Conservation (phyloP, 2,888 invertebrate species). For the Amitus sp. region DNA sequence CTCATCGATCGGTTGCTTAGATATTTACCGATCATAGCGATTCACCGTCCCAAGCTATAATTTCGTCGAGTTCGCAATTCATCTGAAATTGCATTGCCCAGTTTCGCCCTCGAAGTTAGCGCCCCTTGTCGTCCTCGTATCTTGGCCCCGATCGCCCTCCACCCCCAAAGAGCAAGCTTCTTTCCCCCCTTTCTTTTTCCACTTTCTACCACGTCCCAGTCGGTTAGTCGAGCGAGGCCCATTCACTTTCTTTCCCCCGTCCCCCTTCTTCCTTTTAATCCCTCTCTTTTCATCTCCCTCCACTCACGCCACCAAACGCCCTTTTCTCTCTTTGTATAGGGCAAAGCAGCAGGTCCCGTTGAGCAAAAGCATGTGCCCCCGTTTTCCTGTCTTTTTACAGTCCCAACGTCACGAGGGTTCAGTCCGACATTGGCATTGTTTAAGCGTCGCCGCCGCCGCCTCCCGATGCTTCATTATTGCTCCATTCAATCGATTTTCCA, state of each 20-base stretch:
- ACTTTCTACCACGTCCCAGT: conserved; percentile 3
- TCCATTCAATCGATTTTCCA: too few species aligned
- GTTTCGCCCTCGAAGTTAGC: conserved; percentile 37
- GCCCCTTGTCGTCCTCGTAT: conserved; percentile 38
- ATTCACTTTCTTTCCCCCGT: conserved; percentile 5
- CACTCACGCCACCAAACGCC: conserved; percentile 23
- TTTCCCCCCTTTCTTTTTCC: conserved; percentile 15
- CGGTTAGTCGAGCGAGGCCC: background rate
- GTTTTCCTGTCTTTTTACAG: conserved; percentile 22
- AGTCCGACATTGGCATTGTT: conserved; percentile 23
- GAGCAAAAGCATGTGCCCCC: conserved; percentile 41
- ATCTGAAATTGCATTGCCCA: conserved; percentile 52
- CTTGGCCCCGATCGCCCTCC: conserved; percentile 39
- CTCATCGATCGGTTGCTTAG: conserved; percentile 29
- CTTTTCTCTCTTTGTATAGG: conserved; percentile 39
- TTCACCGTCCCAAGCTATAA: conserved; percentile 30
- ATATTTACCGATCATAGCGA: conserved; percentile 36
- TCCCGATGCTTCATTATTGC: conserved; percentile 18
- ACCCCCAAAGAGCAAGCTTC: conserved; percentile 5
- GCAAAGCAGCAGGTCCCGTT: conserved; percentile 40
- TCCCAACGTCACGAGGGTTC: conserved; percentile 13
- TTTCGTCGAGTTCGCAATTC: conserved; percentile 48
- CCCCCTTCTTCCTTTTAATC: conserved; percentile 12
- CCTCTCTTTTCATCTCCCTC: conserved; percentile 4
- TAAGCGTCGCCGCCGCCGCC: conserved; percentile 18